These are phyloP conservation scores for Melanophora roralis DNA, from an alignment of 2,888 invertebrate genomes.

Conservation along the genomic window DNA sequence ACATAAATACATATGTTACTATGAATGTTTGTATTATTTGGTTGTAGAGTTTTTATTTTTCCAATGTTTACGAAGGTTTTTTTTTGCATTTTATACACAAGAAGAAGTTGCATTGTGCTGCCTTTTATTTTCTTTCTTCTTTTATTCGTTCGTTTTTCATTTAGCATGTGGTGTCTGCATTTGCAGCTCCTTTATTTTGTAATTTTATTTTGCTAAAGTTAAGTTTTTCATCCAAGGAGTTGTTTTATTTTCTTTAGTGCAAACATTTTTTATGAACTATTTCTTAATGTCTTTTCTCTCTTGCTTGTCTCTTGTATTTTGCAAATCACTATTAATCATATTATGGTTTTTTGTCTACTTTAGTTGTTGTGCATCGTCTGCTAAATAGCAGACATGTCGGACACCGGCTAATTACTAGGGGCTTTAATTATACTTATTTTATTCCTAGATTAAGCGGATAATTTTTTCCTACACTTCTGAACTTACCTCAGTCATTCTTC, in stretches of 20 bases:
- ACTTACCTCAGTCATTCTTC: too few relatives aligned
- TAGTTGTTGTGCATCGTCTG: slow-evolving; percentile 3
- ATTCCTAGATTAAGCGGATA: too few relatives aligned
- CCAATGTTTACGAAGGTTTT: background rate
- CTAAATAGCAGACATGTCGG: slow-evolving; percentile 2
- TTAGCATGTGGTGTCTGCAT: slow-evolving; percentile 15
- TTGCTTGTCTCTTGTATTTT: slow-evolving; percentile 21
- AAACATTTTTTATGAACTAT: background rate
- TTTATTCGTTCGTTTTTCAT: slow-evolving; percentile 9
- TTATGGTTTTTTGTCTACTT: slow-evolving; percentile 11
- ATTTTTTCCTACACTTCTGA: too few relatives aligned
- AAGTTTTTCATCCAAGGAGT: slow-evolving; percentile 10
- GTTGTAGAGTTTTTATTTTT: background rate
- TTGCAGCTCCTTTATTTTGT: slow-evolving; percentile 36
- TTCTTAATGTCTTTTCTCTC: slow-evolving; percentile 12
- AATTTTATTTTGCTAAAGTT: slow-evolving; percentile 40
- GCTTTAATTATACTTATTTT: too few relatives aligned
- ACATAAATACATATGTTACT: too few relatives aligned
- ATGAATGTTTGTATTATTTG: too few relatives aligned
- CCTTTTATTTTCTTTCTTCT: background rate
- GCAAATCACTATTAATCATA: background rate
- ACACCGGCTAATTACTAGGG: background rate
- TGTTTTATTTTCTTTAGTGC: slow-evolving; percentile 9
- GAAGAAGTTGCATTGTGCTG: slow-evolving; percentile 21
- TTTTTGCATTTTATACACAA: background rate